Base-by-base conservation (phyloP, 2,888 invertebrate species). In the Epistrophe eligans region DNA sequence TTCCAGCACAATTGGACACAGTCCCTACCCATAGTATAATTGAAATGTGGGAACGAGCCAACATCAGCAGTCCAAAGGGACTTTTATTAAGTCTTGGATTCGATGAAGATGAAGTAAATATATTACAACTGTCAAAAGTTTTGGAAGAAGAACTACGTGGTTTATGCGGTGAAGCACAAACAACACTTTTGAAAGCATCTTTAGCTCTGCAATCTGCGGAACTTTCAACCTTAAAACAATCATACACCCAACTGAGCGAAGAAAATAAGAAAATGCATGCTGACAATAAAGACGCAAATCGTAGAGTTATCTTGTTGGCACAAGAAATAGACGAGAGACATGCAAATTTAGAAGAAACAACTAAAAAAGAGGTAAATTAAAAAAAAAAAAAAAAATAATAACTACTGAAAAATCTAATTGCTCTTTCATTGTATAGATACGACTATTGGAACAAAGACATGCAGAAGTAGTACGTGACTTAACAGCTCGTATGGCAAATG, bases 281-380 rank as follows among this genome's bases (percentile, higher is more conserved):
- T 13, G 97, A 98, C 90, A 95, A 98, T 19, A 93, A 94, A 24
- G 97, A 97, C 91, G 97, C 98, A 0, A 97, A 98, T 91, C 95
- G 96, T 79, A 94, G 98, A 89, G 97, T 97, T 0, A 94, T 95
- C 0, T 91, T 97, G 73, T 93, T 98, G 67, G 98, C 98, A 1
- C 97, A 97, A 90, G 98, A 98, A 92, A 96, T 98, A 2, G 98
- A 99, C 91, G 98, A 98, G 90, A 96, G 96, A 89, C 98, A 98
- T 91, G 95, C 96, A 1, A 95, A 96, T 80, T 94, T 98, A 91
- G 98, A 98, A 91, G 95, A 95, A 85, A 95, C 95, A 40, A 94
- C 96, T 38, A 95, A 96, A 90, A 89, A 92, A 82, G 91, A 91
- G 85, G 91, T 91, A 88, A 81, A 50, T 76, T 70, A 28, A 1